These are phyloP conservation scores for Brachionus paranguensis DNA, from an alignment of 1,140 invertebrate genomes.

Conservation along the genomic window DNA sequence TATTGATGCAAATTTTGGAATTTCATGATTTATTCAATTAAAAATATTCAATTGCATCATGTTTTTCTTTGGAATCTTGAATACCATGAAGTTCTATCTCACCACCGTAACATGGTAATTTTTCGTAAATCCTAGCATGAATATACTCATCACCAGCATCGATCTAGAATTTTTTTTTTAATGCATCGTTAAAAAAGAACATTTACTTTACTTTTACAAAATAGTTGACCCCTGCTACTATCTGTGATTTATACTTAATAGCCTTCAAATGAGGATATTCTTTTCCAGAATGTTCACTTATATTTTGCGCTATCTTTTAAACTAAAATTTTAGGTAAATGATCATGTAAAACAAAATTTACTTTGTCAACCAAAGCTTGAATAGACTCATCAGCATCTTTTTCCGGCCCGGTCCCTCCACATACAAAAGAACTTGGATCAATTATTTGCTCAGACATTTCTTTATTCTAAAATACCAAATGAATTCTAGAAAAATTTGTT, in stretches of 20 bases:
- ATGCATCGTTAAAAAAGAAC: not conserved
- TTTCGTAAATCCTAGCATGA: not conserved
- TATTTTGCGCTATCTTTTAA: not conserved
- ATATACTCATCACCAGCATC: not conserved
- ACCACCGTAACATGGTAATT: not conserved
- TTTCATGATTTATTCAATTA: not conserved
- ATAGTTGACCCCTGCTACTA: conserved; percentile 49
- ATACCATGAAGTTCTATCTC: not conserved
- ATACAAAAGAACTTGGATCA: not conserved
- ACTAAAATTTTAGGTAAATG: not conserved
- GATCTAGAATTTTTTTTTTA: not conserved
- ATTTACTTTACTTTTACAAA: conserved; percentile 47
- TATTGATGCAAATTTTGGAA: too few species aligned
- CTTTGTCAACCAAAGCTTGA: not conserved
- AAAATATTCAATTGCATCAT: conserved; percentile 5
- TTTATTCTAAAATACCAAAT: not conserved
- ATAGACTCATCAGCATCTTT: not conserved
- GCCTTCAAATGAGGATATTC: conserved; percentile 41
- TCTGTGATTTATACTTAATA: conserved; percentile 43
- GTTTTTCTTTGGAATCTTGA: not conserved
- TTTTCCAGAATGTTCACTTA: not conserved
- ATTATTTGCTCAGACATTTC: not conserved
- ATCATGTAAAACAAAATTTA: not conserved
- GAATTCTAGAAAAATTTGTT: too few species aligned
- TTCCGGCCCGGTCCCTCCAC: not conserved